Base-by-base conservation (phyloP, 2,113 vertebrate genomes). In the Paramormyrops kingsleyae region DNA sequence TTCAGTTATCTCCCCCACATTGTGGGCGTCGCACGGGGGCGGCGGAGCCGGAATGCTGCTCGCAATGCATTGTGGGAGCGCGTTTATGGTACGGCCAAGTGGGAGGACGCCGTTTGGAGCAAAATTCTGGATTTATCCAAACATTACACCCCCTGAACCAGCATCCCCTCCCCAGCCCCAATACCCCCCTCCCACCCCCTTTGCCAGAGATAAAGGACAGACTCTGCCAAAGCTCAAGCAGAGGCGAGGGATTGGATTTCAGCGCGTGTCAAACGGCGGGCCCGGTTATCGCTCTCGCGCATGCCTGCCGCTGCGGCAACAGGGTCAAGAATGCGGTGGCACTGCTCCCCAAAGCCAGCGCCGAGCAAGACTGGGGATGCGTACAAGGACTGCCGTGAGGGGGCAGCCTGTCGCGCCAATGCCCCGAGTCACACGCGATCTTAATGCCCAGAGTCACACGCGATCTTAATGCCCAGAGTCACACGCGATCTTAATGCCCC, bases 231-330 rank as follows among this genome's bases (percentile, higher is more conserved):
- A 92, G 89, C 86, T 92, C 92, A 91, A 85, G 91, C 91, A 90
- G 83, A 39, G 46, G 80, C 74, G 46, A 90, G 70, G 70, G 42
- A 74, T 89, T 89, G 90, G 92, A 91, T 92, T 91, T 94, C 92
- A 91, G 80, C 88, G 56, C 89, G 92, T 93, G 94, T 94, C 93
- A 92, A 92, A 90, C 93, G 91, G 92, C 91, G 90, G 90, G 92
- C 84, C 92, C 89, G 90, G 93, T 96, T 96, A 95, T 96, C 95
- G 88, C 91, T 39, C 93, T 91, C 92, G 91, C 59, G 90, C 95
- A 96, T 93, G 94, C 94, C 93, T 92, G 94, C 92, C 91, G 91
- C 93, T 90, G 83, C 90, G 88, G 92, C 70, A 88, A 21, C 50
- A 88, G 91, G 91, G 95, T 94, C 95, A 96, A 94, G 90, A 92